A percentile compares a stretch with the other conserved stretches of the same genome.
Conservation (phyloP, 2,888 invertebrate species). For the Anagyrus pseudococci region DNA sequence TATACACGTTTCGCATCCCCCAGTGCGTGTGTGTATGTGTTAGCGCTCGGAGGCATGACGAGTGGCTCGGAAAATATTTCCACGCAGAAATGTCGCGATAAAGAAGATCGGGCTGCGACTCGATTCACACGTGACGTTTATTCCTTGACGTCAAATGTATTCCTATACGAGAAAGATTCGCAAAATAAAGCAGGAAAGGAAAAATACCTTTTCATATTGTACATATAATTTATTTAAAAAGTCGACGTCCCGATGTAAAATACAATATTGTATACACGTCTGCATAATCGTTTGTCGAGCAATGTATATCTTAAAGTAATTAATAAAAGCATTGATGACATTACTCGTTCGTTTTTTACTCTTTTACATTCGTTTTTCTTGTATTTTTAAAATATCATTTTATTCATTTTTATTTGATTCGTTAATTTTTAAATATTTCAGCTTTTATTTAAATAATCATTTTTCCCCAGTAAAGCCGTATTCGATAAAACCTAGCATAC, state of each 20-base stretch:
- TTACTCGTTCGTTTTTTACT: neutral
- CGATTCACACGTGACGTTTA: constrained; percentile 35
- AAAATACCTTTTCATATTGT: constrained; percentile 21
- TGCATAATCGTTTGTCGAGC: constrained; percentile 60
- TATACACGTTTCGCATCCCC: constrained; percentile 27
- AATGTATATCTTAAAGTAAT: constrained; percentile 59
- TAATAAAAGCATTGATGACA: constrained; percentile 47
- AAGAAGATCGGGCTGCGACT: constrained; percentile 31
- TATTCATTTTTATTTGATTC: neutral
- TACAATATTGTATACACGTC: constrained; percentile 55
- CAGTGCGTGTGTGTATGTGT: constrained; percentile 10
- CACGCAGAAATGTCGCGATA: constrained; percentile 28
- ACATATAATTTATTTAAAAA: constrained; percentile 38
- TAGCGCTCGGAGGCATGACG: constrained; percentile 21
- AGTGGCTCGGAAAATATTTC: constrained; percentile 36
- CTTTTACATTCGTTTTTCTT: too few relatives aligned
- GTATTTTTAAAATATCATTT: neutral
- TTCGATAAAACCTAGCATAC: neutral
- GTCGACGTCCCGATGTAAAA: constrained; percentile 51
- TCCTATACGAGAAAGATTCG: constrained; percentile 35
- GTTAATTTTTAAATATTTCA: neutral
- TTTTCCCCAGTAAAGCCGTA: neutral
- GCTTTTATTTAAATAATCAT: neutral
- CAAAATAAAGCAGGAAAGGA: neutral
- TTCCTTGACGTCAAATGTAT: constrained; percentile 38